Percentiles rank a stretch among this genome's conserved stretches.
phyloP scores from a whole-genome alignment of 2,113 vertebrate species.

The Syrmaticus mikado region DNA sequence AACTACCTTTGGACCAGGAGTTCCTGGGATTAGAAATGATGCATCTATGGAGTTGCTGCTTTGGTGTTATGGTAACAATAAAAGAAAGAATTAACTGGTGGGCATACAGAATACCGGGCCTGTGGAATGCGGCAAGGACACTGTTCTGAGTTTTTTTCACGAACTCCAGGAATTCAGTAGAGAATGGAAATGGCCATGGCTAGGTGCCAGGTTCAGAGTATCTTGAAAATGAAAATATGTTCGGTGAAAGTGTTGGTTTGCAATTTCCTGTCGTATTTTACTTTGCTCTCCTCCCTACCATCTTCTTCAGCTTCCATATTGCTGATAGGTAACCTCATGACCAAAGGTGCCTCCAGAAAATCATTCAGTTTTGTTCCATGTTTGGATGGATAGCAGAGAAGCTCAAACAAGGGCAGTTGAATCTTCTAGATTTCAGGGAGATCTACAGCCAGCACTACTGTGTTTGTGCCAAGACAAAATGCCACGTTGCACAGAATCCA shows the following conservation, averaged over 20 bases:
- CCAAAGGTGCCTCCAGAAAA: neutral
- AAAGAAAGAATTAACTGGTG: neutral
- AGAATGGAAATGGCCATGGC: neutral
- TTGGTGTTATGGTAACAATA: neutral
- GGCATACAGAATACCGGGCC: neutral
- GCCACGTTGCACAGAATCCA: slow-evolving; percentile 40
- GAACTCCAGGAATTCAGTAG: neutral
- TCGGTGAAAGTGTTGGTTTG: neutral
- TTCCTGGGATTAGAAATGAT: neutral
- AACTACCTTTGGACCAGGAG: neutral
- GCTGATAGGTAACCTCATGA: neutral
- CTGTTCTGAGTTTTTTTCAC: neutral
- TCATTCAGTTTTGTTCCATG: neutral
- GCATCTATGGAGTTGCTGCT: neutral
- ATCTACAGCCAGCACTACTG: neutral
- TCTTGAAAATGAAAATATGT: neutral
- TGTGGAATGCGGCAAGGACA: neutral
- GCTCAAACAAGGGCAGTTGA: neutral
- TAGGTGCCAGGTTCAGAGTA: neutral
- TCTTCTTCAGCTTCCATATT: neutral
- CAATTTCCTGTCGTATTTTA: neutral
- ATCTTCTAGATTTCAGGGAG: neutral
- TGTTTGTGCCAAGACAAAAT: slow-evolving; percentile 36
- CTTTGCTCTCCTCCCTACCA: neutral
- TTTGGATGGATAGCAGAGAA: neutral